These are phyloP conservation scores for Corydoras sp. DNA, from an alignment of 2,113 vertebrate genomes.

Conservation along the genomic window DNA sequence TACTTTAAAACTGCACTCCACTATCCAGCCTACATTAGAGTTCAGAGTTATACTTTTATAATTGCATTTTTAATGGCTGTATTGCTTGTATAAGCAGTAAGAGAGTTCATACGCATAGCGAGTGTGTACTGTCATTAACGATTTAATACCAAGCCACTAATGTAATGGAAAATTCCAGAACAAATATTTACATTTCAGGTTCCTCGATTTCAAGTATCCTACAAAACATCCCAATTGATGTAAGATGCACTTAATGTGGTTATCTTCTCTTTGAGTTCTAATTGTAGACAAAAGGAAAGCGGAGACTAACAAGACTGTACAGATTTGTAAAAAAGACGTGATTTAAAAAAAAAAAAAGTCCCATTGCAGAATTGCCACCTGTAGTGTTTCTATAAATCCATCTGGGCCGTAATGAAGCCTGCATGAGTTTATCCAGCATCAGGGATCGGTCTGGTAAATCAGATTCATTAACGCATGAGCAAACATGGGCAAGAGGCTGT, in stretches of 20 bases:
- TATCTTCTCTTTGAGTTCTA: not conserved
- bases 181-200: not conserved
- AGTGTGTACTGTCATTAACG: no score
- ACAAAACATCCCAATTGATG: not conserved
- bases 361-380: conserved; percentile 3
- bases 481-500: not conserved
- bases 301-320: not conserved
- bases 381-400: conserved; percentile 13
- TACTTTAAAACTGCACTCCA: no score
- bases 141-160: no score
- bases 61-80: no score
- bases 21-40: no score
- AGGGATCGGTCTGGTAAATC: conserved; percentile 7
- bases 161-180: no score
- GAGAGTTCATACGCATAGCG: no score
- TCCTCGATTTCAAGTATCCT: not conserved
- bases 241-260: not conserved
- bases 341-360: not conserved
- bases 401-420: not conserved
- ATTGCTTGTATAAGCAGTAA: no score
- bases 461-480: not conserved
- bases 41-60: no score
- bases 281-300: not conserved
- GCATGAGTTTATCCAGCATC: not conserved
- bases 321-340: not conserved